Evolutionary conservation across 1,140 invertebrate genomes (phyloP).

Genomic region (Drosophila tristis): DNA sequence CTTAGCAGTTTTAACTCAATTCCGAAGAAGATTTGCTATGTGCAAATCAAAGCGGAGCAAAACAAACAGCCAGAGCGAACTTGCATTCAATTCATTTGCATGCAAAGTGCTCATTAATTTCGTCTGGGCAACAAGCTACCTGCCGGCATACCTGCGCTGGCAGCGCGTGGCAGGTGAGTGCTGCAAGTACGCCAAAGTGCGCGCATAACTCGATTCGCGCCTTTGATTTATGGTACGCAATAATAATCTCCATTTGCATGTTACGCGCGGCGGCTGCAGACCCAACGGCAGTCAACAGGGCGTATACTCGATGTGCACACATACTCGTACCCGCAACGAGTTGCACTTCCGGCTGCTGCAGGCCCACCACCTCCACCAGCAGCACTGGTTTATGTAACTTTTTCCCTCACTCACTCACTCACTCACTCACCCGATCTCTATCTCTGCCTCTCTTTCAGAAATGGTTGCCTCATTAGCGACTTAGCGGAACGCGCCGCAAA

Average conservation of each 20-base stretch:
- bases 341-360: conserved; percentile 66
- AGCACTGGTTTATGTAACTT: conserved; percentile 15
- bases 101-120: conserved; percentile 72
- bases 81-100: conserved; percentile 54
- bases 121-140: conserved; percentile 23
- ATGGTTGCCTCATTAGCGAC: conserved; percentile 75
- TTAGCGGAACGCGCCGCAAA: conserved; percentile 46
- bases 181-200: conserved; percentile 60
- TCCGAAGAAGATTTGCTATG: conserved; percentile 2
- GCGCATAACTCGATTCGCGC: conserved; percentile 70
- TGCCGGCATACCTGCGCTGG: neutral
- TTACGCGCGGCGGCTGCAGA: conserved; percentile 19
- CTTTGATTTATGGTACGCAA: conserved; percentile 78
- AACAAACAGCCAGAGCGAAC: conserved; percentile 5
- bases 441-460: conserved; percentile 40
- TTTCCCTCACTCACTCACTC: neutral
- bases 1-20: neutral
- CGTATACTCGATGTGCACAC: conserved; percentile 53
- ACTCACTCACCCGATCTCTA: no score
- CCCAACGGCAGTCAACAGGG: conserved; percentile 41
- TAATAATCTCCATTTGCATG: conserved; percentile 78
- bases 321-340: conserved; percentile 30
- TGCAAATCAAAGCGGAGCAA: conserved; percentile 1
- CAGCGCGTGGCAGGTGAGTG: conserved; percentile 26
- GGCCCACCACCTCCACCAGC: conserved; percentile 38